phyloP scores from a whole-genome alignment of 2,888 invertebrate genomes.

The Apamea crenata region DNA sequence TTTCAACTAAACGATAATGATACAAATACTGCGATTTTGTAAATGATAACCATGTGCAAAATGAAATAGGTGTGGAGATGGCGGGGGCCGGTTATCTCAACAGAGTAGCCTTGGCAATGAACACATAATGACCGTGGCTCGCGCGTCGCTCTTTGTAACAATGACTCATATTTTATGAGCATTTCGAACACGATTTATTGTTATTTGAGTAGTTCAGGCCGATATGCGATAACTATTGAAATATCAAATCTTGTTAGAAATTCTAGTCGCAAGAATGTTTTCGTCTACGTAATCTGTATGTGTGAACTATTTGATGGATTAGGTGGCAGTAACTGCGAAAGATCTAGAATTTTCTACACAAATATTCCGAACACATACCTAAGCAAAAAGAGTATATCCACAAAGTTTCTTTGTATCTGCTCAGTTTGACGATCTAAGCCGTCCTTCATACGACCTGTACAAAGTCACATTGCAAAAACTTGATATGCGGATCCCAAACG shows the following conservation, averaged over 20 bases:
- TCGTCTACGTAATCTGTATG: neutral
- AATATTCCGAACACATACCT: neutral
- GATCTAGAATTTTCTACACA: neutral
- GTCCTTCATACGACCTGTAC: slow-evolving; percentile 30
- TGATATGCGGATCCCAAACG: neutral
- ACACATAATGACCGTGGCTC: slow-evolving; percentile 38
- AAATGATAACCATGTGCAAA: neutral
- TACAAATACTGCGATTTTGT: neutral
- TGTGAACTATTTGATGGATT: neutral
- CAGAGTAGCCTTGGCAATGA: slow-evolving; percentile 47
- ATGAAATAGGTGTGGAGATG: slow-evolving; percentile 13
- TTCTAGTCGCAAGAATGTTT: neutral
- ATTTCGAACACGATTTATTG: slow-evolving; percentile 31
- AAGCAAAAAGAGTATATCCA: neutral
- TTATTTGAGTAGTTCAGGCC: slow-evolving; percentile 7
- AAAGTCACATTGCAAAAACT: slow-evolving; percentile 39
- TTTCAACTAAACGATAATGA: neutral
- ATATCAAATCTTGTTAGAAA: slow-evolving; percentile 16
- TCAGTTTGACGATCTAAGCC: neutral
- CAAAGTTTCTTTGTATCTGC: neutral
- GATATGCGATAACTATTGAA: slow-evolving; percentile 6
- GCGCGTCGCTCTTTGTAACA: slow-evolving; percentile 12
- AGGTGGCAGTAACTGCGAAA: neutral
- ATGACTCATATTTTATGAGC: slow-evolving; percentile 41
- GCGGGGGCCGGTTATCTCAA: slow-evolving; percentile 12